Conservation (phyloP, 1,140 invertebrate genomes). For the Nasonia giraulti region DNA sequence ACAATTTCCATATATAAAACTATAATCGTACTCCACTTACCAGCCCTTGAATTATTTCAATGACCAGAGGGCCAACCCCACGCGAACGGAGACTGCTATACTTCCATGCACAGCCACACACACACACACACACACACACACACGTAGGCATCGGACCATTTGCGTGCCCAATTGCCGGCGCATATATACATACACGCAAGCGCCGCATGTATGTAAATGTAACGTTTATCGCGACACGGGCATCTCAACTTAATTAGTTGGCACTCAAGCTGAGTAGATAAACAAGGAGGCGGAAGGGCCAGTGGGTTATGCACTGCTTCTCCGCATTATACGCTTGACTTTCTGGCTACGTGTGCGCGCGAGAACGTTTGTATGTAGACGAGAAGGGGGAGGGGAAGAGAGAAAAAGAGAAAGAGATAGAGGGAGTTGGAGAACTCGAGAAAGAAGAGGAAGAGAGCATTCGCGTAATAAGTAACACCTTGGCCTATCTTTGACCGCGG, state of each 20-base stretch:
- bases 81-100: neutral
- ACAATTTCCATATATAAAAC: conserved; percentile 47
- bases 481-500: neutral
- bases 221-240: conserved; percentile 43
- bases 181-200: neutral
- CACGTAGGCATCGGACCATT: neutral
- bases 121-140: neutral
- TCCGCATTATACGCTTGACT: neutral
- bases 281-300: conserved; percentile 7
- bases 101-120: no score
- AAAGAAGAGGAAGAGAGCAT: conserved; percentile 5
- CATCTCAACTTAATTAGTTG: conserved; percentile 51
- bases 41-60: conserved; percentile 46
- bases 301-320: neutral
- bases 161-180: neutral
- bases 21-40: conserved; percentile 40
- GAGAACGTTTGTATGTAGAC: no score
- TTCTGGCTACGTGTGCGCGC: neutral
- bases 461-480: conserved; percentile 22
- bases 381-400: neutral
- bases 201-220: conserved; percentile 25
- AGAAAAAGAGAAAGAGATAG: neutral
- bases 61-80: neutral
- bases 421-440: neutral
- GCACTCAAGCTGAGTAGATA: conserved; percentile 43